Evolutionary conservation across 2,113 vertebrate species (phyloP).

Genomic region (Furnarius figulus): DNA sequence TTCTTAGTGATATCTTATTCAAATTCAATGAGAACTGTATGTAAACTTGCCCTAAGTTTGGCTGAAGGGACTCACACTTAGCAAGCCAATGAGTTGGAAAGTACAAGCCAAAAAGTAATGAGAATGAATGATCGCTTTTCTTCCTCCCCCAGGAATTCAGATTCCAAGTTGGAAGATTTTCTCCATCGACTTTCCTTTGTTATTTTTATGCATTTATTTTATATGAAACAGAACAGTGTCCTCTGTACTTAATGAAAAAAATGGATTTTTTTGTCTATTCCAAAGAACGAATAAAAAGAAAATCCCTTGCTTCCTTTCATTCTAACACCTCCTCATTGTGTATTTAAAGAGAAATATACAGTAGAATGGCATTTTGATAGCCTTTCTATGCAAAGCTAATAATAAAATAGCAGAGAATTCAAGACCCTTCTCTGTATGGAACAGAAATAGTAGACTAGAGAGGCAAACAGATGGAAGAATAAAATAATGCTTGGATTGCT

Average conservation of each 20-base stretch:
- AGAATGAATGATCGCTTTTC: not conserved
- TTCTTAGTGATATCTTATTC: not conserved
- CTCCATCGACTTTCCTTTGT: not conserved
- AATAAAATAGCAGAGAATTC: not conserved
- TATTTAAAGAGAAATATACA: not conserved
- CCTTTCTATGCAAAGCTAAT: not conserved
- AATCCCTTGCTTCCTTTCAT: not conserved
- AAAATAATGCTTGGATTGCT: constrained; percentile 54
- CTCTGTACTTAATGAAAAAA: not conserved
- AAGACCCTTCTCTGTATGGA: not conserved
- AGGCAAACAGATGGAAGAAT: constrained; percentile 58
- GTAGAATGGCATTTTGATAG: not conserved
- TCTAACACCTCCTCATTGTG: not conserved
- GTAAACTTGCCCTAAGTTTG: not conserved
- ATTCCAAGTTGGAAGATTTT: not conserved
- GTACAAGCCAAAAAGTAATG: not conserved
- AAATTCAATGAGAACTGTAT: not conserved
- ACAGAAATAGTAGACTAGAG: not conserved
- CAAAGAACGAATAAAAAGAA: not conserved
- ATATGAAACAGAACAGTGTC: not conserved
- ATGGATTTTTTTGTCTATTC: not conserved
- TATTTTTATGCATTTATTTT: not conserved
- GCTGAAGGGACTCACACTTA: not conserved
- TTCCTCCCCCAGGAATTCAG: not conserved
- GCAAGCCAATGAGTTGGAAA: not conserved